Percentiles rank a stretch among this genome's conserved stretches.
These are phyloP conservation scores for Sebastolobus altivelis DNA, from an alignment of 2,797 vertebrate species.

Conservation along the genomic window DNA sequence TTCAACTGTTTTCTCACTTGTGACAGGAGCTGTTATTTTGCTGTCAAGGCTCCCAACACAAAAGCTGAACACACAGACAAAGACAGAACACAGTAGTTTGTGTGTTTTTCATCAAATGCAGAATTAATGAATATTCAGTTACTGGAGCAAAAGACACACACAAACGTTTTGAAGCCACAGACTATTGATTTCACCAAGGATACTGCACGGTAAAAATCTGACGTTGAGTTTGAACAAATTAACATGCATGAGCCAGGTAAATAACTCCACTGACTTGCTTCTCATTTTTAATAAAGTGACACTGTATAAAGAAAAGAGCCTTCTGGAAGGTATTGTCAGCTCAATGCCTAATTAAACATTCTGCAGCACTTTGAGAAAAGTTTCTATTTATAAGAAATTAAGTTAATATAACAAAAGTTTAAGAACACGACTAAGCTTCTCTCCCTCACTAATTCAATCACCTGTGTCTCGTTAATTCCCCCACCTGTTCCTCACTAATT, in stretches of 20 bases:
- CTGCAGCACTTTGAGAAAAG: neutral
- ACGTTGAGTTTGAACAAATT: constrained; percentile 20
- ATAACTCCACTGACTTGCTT: constrained; percentile 15
- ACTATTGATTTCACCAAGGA: constrained; percentile 30
- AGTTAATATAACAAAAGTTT: neutral
- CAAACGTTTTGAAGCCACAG: constrained; percentile 13
- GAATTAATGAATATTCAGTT: constrained; percentile 16
- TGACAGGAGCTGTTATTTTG: neutral
- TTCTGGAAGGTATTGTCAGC: neutral
- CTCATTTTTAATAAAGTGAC: constrained; percentile 14
- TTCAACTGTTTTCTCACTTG: neutral
- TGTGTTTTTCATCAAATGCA: constrained; percentile 16
- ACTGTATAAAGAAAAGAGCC: neutral
- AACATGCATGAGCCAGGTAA: neutral
- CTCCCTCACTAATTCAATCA: neutral
- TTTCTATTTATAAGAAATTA: neutral
- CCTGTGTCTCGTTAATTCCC: too few species aligned
- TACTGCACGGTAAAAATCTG: constrained; percentile 20
- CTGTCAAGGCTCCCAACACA: neutral
- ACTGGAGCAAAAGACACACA: constrained; percentile 11
- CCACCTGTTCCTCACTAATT: too few species aligned
- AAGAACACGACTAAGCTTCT: neutral
- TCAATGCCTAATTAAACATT: constrained; percentile 6
- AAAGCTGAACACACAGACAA: neutral
- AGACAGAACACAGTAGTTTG: neutral